Base-by-base conservation (phyloP, 2,113 vertebrate species). In the Ptilorrhoa leucosticta region DNA sequence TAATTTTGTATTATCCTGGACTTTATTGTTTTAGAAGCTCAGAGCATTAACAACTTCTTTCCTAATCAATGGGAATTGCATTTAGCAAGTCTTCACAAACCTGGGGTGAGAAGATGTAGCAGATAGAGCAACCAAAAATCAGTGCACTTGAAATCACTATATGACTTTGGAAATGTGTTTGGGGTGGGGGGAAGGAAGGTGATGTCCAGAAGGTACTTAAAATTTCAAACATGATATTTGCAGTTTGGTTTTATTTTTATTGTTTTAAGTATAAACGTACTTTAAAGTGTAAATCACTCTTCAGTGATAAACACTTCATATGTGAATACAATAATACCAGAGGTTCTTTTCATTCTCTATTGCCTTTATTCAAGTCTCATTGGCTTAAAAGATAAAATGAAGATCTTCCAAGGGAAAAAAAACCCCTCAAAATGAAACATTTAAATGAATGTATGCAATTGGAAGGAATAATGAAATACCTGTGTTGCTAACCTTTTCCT, bases 401-500 rank as follows among this genome's bases (percentile, higher is more conserved):
- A 70, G 58, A 51, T n/a, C 33, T 83, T 93, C n/a, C 37, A 70
- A 58, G 51, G 50, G 35, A 0, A 5, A 37, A 42, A 61, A 57
- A 31, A 15, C 10, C 27, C 15, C 31, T 5, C 6, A 68, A 69
- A 86, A 79, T 31, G 2, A 75, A 72, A 39, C 15, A 28, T 45
- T 68, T 64, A 71, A 75, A 72, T 64, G 33, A 72, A 69, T 45
- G 17, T 64, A 39, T 60, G 24, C 22, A 35, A 28, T 47, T 79
- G 47, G 40, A 93, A 91, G 85, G 31, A 78, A 79, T 53, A 87
- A 7, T n/a, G 15, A 93, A 91, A 66, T 68, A 78, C 6, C 31
- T 89, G 33, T 87, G 60, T 72, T 79, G 61, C 57, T 81, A 75
- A 75, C 8, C 0, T 81, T 78, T 89, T 89, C 10, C 1, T 66